A percentile compares a stretch with the other conserved stretches of the same genome.
These are phyloP conservation scores for Oegoconia quadripuncta DNA, from an alignment of 2,888 invertebrate genomes.

Conservation along the genomic window DNA sequence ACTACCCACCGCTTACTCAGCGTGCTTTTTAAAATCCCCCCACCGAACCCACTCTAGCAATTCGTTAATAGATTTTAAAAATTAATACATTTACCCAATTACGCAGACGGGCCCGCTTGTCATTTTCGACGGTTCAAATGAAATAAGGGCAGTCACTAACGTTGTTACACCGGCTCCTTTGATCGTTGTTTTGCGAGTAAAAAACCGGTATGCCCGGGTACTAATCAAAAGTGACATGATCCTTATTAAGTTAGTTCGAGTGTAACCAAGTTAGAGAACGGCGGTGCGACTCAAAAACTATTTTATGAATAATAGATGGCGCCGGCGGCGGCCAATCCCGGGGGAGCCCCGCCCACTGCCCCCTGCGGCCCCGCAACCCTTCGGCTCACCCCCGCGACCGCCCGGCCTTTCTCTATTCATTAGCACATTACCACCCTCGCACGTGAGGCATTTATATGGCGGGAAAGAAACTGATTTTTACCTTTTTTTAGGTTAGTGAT, in stretches of 20 bases:
- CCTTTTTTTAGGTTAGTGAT: constrained; percentile 36
- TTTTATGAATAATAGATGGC: constrained; percentile 79
- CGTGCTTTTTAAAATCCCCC: constrained; percentile 48
- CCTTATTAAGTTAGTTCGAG: constrained; percentile 67
- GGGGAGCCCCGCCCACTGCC: constrained; percentile 65
- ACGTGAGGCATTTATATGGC: constrained; percentile 48
- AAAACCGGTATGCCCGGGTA: constrained; percentile 52
- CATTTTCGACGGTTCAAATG: constrained; percentile 53
- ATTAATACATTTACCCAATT: constrained; percentile 68
- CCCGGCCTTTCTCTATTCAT: constrained; percentile 62
- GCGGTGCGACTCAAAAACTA: constrained; percentile 78
- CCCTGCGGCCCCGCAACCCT: constrained; percentile 36
- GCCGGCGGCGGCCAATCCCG: constrained; percentile 72
- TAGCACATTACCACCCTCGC: constrained; percentile 74
- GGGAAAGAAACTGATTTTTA: constrained; percentile 67
- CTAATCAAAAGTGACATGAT: constrained; percentile 78
- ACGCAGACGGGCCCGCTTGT: constrained; percentile 43
- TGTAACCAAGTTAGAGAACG: constrained; percentile 69
- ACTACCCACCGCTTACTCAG: constrained; percentile 39
- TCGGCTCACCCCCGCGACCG: constrained; percentile 26
- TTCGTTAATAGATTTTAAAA: constrained; percentile 72
- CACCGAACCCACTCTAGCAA: constrained; percentile 31
- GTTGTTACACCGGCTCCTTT: constrained; percentile 49
- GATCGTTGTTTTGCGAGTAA: constrained; percentile 51
- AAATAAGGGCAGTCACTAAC: constrained; percentile 51